A percentile compares a stretch with the other conserved stretches of the same genome.
Evolutionary conservation across 2,888 invertebrate genomes (phyloP).

Genomic region (Hirtodrosophila alboralis): DNA sequence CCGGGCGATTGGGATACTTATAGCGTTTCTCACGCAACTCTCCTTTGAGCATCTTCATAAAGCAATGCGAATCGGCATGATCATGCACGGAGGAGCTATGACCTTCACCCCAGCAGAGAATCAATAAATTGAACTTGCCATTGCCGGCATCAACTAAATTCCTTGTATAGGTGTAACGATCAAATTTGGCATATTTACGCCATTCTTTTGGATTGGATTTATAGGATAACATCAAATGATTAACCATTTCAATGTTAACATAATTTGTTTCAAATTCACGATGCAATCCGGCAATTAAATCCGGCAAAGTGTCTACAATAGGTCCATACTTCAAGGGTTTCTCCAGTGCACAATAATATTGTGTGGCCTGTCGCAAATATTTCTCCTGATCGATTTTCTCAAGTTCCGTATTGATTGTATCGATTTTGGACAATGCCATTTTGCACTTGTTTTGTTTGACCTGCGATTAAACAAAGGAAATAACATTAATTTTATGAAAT

Average conservation of each 20-base stretch:
- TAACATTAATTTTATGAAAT: neutral
- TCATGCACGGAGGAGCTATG: constrained; percentile 98
- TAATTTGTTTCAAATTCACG: constrained; percentile 90
- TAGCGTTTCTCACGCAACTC: constrained; percentile 90
- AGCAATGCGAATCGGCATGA: constrained; percentile 97
- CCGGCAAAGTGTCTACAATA: constrained; percentile 85
- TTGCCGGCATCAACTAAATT: constrained; percentile 98
- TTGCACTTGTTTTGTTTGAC: constrained; percentile 78
- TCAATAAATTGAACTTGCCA: constrained; percentile 98
- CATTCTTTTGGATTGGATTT: constrained; percentile 95
- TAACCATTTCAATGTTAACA: constrained; percentile 96
- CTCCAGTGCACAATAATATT: constrained; percentile 82
- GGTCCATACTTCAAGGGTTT: constrained; percentile 83
- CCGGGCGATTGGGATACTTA: constrained; percentile 63
- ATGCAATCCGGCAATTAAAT: constrained; percentile 89
- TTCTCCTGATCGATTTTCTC: constrained; percentile 82
- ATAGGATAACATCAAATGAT: constrained; percentile 90
- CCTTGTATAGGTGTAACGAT: constrained; percentile 95
- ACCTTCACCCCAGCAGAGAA: constrained; percentile 99
- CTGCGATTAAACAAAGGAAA: constrained; percentile 37
- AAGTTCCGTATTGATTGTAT: constrained; percentile 70
- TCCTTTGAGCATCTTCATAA: constrained; percentile 97
- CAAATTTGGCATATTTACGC: constrained; percentile 97
- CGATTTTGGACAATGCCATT: constrained; percentile 79
- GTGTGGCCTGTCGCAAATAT: constrained; percentile 81